phyloP scores from a whole-genome alignment of 1,140 invertebrate species.

The Bombyx mori region DNA sequence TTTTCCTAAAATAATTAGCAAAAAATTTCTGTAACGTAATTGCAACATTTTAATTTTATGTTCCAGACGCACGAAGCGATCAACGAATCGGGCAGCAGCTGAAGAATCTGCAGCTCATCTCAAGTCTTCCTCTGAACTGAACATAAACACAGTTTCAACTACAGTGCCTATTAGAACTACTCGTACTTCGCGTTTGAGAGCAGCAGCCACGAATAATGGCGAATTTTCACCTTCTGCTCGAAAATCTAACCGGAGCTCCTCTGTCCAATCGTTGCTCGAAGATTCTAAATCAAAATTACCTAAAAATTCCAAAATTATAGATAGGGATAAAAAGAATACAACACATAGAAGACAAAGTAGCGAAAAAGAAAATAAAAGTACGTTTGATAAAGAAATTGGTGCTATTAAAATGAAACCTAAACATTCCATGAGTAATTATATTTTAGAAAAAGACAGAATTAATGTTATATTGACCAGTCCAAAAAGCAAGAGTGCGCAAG shows the following conservation, averaged over 20 bases:
- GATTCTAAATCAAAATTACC: slow-evolving; percentile 45
- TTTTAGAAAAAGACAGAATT: slow-evolving; percentile 66
- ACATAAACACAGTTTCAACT: slow-evolving; percentile 62
- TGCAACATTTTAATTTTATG: slow-evolving; percentile 14
- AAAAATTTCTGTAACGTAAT: not conserved
- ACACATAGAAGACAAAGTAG: slow-evolving; percentile 44
- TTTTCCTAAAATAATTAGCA: not conserved
- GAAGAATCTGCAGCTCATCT: slow-evolving; percentile 44
- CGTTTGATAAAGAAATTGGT: slow-evolving; percentile 57
- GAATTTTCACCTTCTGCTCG: slow-evolving; percentile 39
- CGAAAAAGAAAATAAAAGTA: slow-evolving; percentile 58
- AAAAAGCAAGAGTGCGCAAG: slow-evolving; percentile 49
- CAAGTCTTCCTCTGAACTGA: slow-evolving; percentile 62
- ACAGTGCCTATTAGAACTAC: slow-evolving; percentile 76
- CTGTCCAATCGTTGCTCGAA: slow-evolving; percentile 50
- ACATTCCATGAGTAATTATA: slow-evolving; percentile 65
- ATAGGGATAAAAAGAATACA: slow-evolving; percentile 53
- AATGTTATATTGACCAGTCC: slow-evolving; percentile 56
- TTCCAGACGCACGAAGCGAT: slow-evolving; percentile 52
- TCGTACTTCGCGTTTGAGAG: slow-evolving; percentile 78
- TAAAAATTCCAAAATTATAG: slow-evolving; percentile 54
- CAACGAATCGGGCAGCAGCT: slow-evolving; percentile 30
- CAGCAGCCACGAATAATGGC: slow-evolving; percentile 69
- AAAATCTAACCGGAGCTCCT: slow-evolving; percentile 58
- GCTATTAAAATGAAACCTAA: slow-evolving; percentile 66